These are phyloP conservation scores for Trachymyrmex cornetzi DNA, from an alignment of 1,140 invertebrate species.

Conservation along the genomic window DNA sequence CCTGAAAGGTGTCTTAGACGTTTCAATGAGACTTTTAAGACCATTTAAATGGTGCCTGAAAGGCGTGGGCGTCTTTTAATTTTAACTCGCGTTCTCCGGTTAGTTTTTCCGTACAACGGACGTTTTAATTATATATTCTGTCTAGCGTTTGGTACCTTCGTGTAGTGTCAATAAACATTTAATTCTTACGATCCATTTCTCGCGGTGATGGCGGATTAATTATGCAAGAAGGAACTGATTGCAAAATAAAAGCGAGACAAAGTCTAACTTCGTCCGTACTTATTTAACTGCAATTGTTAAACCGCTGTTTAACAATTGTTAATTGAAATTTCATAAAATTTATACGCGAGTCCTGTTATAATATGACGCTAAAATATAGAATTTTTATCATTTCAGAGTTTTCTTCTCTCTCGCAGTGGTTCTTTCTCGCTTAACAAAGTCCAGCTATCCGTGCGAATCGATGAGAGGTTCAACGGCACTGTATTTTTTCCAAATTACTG, in stretches of 20 bases:
- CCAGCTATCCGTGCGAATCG: background rate
- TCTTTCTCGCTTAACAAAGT: background rate
- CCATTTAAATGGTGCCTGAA: background rate
- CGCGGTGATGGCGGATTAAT: background rate
- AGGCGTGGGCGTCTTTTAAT: background rate
- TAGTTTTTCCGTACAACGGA: background rate
- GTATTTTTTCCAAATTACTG: background rate
- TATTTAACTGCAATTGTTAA: background rate
- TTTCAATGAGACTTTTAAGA: slow-evolving; percentile 8
- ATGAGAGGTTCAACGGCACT: background rate
- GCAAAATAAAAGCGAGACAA: background rate
- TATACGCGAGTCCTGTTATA: background rate
- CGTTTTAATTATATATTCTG: background rate
- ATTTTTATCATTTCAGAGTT: background rate
- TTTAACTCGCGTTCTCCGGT: slow-evolving; percentile 8
- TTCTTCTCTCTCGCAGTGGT: background rate
- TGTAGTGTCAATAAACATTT: slow-evolving; percentile 12
- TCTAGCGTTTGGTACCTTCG: background rate
- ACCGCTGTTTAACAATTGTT: background rate
- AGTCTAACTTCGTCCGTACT: background rate
- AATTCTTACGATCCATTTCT: background rate
- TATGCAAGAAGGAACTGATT: background rate
- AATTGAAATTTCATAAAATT: background rate
- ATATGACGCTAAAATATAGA: background rate
- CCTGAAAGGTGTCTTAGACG: background rate